Conservation (phyloP, 2,797 vertebrate genomes). For the Arrhamphus sclerolepis region DNA sequence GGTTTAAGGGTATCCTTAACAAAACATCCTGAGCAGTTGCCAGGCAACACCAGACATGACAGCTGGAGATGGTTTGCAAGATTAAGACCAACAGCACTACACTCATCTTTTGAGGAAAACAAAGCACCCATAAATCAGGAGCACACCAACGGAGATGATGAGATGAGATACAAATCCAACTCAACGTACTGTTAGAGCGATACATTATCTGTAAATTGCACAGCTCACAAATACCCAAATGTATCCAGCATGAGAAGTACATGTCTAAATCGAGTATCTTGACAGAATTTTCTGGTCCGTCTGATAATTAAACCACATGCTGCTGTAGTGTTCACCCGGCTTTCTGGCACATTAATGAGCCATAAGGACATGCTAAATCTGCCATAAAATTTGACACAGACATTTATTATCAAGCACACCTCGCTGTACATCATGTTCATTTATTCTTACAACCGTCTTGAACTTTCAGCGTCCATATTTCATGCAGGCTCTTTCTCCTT, state of each 20-base stretch:
- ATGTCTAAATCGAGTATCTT: constrained; percentile 53
- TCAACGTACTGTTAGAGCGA: constrained; percentile 6
- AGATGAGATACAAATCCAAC: constrained; percentile 17
- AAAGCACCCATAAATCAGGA: constrained; percentile 23
- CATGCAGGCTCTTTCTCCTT: not conserved
- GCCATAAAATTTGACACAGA: constrained; percentile 52
- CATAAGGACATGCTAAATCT: constrained; percentile 63
- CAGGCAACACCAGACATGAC: constrained; percentile 65
- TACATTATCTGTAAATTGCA: constrained; percentile 4
- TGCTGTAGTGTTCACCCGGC: constrained; percentile 51
- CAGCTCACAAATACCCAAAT: constrained; percentile 30
- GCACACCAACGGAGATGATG: constrained; percentile 15
- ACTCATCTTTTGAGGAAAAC: constrained; percentile 33
- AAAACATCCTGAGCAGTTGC: constrained; percentile 67
- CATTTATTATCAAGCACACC: constrained; percentile 52
- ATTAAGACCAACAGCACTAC: constrained; percentile 38
- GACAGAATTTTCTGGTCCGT: constrained; percentile 46
- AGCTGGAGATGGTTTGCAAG: constrained; percentile 46
- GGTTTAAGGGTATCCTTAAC: constrained; percentile 52
- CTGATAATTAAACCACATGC: constrained; percentile 59
- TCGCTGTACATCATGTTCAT: constrained; percentile 20
- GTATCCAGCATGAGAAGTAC: constrained; percentile 30
- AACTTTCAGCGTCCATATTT: constrained; percentile 18
- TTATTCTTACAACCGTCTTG: constrained; percentile 23
- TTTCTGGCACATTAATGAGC: constrained; percentile 57